phyloP scores from a whole-genome alignment of 2,113 vertebrate species.

The Clinocottus analis region DNA sequence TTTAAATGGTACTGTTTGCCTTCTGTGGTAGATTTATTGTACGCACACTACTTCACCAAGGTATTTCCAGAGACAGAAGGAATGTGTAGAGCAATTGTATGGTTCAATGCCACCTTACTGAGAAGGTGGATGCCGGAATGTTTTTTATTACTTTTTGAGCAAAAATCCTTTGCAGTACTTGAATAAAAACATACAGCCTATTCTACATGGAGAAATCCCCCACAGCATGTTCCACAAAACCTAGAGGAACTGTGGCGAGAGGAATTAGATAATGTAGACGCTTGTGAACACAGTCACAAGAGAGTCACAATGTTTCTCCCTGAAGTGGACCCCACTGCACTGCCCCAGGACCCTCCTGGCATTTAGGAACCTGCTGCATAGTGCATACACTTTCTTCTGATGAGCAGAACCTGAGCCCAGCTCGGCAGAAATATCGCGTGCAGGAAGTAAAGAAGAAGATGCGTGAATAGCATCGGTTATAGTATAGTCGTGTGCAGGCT shows the following conservation, averaged over 20 bases:
- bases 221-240: slow-evolving; percentile 62
- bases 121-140: slow-evolving; percentile 72
- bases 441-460: slow-evolving; percentile 18
- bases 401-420: slow-evolving; percentile 43
- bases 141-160: slow-evolving; percentile 76
- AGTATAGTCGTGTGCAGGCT: neutral
- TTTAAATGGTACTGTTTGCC: slow-evolving; percentile 86
- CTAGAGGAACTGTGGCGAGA: slow-evolving; percentile 67
- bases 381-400: slow-evolving; percentile 37
- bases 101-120: slow-evolving; percentile 63
- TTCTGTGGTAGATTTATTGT: slow-evolving; percentile 83
- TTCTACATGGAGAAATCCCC: slow-evolving; percentile 78
- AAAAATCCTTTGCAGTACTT: slow-evolving; percentile 83
- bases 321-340: slow-evolving; percentile 62
- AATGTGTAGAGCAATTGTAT: slow-evolving; percentile 79
- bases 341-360: slow-evolving; percentile 27
- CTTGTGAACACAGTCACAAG: slow-evolving; percentile 74
- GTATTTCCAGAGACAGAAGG: slow-evolving; percentile 81
- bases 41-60: slow-evolving; percentile 80
- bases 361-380: slow-evolving; percentile 63
- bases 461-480: slow-evolving; percentile 37
- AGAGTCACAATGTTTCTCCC: slow-evolving; percentile 75
- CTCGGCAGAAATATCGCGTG: slow-evolving; percentile 18
- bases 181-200: slow-evolving; percentile 84
- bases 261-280: slow-evolving; percentile 63